Evolutionary conservation across 2,888 invertebrate genomes (phyloP).

Genomic region (Eupeodes luniger): DNA sequence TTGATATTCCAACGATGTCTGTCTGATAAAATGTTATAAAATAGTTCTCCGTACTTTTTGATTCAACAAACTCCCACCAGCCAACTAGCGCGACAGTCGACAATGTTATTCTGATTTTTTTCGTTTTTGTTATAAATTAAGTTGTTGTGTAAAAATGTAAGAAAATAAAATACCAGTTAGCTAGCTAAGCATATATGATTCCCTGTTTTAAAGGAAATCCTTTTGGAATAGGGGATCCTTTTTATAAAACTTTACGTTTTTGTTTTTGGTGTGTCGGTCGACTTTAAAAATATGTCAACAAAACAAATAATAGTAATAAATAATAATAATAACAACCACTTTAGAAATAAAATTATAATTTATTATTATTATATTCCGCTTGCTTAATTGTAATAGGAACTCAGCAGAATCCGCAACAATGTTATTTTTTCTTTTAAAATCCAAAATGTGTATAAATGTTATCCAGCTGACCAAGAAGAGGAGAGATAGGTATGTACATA

Average conservation of each 20-base stretch:
- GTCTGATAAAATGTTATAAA: neutral
- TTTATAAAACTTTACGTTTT: conserved; percentile 13
- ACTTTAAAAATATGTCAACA: conserved; percentile 33
- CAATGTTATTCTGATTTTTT: neutral
- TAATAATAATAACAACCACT: conserved; percentile 78
- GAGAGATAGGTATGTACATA: neutral
- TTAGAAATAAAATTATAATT: conserved; percentile 83
- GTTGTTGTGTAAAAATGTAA: neutral
- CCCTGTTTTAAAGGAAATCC: conserved; percentile 50
- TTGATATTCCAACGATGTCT: too few species aligned
- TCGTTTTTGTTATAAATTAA: neutral
- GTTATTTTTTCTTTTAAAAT: conserved; percentile 2
- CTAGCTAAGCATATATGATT: conserved; percentile 24
- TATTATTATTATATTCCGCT: conserved; percentile 84
- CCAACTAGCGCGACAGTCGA: neutral
- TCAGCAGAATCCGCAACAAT: conserved; percentile 78
- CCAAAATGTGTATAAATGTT: neutral
- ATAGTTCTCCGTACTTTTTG: neutral
- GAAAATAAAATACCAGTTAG: conserved; percentile 6
- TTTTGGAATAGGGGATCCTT: conserved; percentile 43
- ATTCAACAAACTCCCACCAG: conserved; percentile 34
- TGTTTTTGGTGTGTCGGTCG: neutral
- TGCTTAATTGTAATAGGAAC: conserved; percentile 84
- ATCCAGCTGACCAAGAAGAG: conserved; percentile 24
- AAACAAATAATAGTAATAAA: conserved; percentile 63